phyloP scores from a whole-genome alignment of 1,140 invertebrate genomes.

The Drosophila simulans region DNA sequence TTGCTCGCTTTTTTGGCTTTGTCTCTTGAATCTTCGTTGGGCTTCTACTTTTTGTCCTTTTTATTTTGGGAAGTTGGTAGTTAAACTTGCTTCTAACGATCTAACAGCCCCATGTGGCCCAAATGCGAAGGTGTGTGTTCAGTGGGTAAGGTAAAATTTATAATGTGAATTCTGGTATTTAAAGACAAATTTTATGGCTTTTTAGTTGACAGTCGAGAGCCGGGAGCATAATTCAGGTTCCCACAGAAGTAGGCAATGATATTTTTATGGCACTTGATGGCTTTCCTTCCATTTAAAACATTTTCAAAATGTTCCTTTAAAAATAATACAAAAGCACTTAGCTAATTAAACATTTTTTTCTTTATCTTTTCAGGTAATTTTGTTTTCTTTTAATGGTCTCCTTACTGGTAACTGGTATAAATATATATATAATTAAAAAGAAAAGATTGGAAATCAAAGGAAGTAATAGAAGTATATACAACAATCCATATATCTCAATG shows the following conservation, averaged over 20 bases:
- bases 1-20: constrained; percentile 41
- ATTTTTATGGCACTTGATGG: constrained; percentile 11
- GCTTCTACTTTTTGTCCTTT: constrained; percentile 22
- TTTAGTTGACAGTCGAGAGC: constrained; percentile 54
- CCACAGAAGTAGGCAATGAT: constrained; percentile 12
- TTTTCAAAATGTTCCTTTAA: neutral
- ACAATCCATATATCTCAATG: no score
- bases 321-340: neutral
- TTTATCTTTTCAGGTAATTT: constrained; percentile 52
- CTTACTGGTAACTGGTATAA: neutral
- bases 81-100: constrained; percentile 29
- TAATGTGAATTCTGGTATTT: constrained; percentile 40
- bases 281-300: neutral
- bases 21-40: constrained; percentile 30
- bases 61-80: neutral
- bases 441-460: no score
- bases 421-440: no score
- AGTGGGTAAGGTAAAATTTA: constrained; percentile 27
- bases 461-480: no score
- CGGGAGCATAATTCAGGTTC: constrained; percentile 19
- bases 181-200: constrained; percentile 55
- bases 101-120: constrained; percentile 24
- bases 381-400: neutral
- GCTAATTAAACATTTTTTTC: constrained; percentile 13
- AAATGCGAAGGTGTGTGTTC: constrained; percentile 3